phyloP scores from a whole-genome alignment of 2,888 invertebrate genomes.

The Abrostola tripartita region DNA sequence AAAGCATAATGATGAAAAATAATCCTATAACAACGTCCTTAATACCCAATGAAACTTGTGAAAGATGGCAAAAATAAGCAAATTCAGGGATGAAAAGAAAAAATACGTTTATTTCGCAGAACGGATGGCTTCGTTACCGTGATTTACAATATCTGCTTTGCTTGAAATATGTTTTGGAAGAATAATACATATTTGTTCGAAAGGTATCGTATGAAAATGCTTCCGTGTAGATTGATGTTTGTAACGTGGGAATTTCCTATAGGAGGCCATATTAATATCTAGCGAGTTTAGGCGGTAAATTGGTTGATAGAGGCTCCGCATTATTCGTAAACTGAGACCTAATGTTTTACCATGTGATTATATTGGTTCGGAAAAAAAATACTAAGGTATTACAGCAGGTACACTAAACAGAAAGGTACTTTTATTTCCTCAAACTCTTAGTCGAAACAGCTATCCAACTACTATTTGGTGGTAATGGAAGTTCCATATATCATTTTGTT shows the following conservation, averaged over 20 bases:
- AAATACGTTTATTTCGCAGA: constrained; percentile 58
- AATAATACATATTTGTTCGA: constrained; percentile 32
- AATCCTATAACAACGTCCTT: constrained; percentile 10
- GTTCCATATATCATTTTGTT: too few relatives aligned
- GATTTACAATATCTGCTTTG: constrained; percentile 68
- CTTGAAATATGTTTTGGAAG: constrained; percentile 53
- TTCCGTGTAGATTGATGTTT: constrained; percentile 44
- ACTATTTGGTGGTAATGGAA: too few relatives aligned
- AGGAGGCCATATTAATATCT: background rate
- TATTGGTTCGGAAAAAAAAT: too few relatives aligned
- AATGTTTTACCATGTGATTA: too few relatives aligned
- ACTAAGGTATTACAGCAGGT: too few relatives aligned
- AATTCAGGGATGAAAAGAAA: constrained; percentile 53
- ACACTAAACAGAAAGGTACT: too few relatives aligned
- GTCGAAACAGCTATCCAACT: too few relatives aligned
- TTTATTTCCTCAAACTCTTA: too few relatives aligned
- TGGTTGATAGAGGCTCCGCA: too few relatives aligned
- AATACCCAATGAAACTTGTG: constrained; percentile 12
- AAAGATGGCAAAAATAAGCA: constrained; percentile 42
- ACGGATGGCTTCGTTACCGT: constrained; percentile 69
- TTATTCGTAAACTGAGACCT: too few relatives aligned
- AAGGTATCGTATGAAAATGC: constrained; percentile 21
- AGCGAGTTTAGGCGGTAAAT: too few relatives aligned
- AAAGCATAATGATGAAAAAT: constrained; percentile 19
- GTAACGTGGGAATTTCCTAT: constrained; percentile 27